Evolutionary conservation across 2,113 vertebrate genomes (phyloP).

Genomic region (Hystrix cristata): DNA sequence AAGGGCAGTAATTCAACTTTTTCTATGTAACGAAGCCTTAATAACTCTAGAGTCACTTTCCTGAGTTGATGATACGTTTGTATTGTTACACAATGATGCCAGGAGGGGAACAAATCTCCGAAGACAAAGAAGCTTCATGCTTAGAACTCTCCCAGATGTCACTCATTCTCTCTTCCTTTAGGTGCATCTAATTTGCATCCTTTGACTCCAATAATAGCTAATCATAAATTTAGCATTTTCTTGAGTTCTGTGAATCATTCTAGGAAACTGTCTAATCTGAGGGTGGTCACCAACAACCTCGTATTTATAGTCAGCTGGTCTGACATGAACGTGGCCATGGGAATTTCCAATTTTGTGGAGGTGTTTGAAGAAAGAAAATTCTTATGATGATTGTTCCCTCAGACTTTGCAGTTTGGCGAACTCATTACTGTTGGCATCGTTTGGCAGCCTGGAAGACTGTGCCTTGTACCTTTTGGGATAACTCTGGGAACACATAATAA

Average conservation of each 20-base stretch:
- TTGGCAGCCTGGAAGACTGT: background rate
- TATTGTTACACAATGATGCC: background rate
- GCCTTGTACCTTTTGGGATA: background rate
- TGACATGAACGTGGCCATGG: background rate
- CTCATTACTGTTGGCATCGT: background rate
- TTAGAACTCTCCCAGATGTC: background rate
- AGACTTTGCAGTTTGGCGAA: background rate
- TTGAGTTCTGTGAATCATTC: background rate
- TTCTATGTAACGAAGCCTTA: background rate
- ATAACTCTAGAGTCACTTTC: background rate
- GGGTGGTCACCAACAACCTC: background rate
- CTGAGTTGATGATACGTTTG: background rate
- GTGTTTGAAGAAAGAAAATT: background rate
- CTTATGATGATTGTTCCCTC: background rate
- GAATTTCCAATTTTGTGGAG: background rate
- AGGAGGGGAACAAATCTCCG: background rate
- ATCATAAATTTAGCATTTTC: background rate
- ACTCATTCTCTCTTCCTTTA: background rate
- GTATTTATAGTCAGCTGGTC: background rate
- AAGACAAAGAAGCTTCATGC: background rate
- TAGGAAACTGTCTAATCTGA: background rate
- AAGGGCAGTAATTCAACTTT: background rate
- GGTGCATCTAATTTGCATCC: background rate
- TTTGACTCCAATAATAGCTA: background rate
- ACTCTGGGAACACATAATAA: background rate